Evolutionary conservation across 1,140 invertebrate species (phyloP), one percentile per base, ranked within the genome.

Genomic region (Carcinoscorpius rotundicauda): DNA sequence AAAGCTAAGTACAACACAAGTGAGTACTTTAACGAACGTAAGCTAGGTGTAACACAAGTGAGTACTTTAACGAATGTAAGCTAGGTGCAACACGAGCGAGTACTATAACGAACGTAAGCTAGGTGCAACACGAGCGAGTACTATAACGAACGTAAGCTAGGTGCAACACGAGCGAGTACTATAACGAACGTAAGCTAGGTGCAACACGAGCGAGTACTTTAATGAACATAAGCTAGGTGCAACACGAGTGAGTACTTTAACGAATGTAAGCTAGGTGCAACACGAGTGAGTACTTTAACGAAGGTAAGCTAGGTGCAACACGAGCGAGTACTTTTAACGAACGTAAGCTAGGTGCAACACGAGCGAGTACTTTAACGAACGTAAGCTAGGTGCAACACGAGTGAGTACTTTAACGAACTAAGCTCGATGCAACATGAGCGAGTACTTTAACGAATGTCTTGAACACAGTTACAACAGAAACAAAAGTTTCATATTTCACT

Each of bases 1-100:
- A 81, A 82, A 69, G 88, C 87, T 3, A 72, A 71, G 49, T 89
- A 86, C 70, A 66, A 73, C 61, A 68, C 81, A 74, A 71, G 82
- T 83, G 74, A 72, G 29, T 29, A 29, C 29, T 29, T 29, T 29
- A 29, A 29, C 2, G 29, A 29, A 29, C 29, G 72, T n/a, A 82
- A 69, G 88, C 87, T 3, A 72, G 71, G 49, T 89, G 86, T 70
- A 66, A 73, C 61, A 68, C 81, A 74, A 71, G 82, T 83, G 74
- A 72, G 29, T 29, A 29, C 29, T 29, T 29, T 29, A 29, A 29
- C 2, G 29, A 29, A 29, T 2, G 72, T n/a, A 82, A 69, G 88
- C 87, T 3, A 72, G 71, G 49, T 89, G 86, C 70, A 66, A 73
- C 61, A 68, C 81, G 74, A 71, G 82, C 83, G 74, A 72, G 29